Evolutionary conservation across 2,113 vertebrate species (phyloP), one percentile per base, ranked within the genome.

Genomic region (Suncus etruscus): DNA sequence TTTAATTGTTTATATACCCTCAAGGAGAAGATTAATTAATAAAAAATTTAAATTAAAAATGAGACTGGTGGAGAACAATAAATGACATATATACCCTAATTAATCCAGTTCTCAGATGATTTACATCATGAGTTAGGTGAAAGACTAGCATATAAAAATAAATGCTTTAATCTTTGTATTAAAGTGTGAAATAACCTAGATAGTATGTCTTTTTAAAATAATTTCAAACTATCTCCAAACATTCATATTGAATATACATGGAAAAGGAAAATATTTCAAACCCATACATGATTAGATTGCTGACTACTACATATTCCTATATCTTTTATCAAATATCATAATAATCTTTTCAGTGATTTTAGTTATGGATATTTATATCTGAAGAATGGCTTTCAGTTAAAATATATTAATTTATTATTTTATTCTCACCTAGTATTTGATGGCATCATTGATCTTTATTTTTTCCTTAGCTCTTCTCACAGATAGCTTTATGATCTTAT

Each of bases 401-500:
- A 92, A 5, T 31, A 24, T 95, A 70, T 73, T 72, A 66, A 74
- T 85, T 87, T 48, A 66, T 92, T 85, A 24, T 76, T 39, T 39
- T 73, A 85, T 90, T 92, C 74, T 94, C 90, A 86, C 32, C 86
- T 94, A 68, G 24, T 84, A 45, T 68, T 80, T 73, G 69, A 74
- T 83, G 29, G 27, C 80, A 72, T 81, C 76, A 65, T 82, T 73
- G 83, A 89, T 76, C 81, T 24, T 88, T 90, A 39, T 94, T 96
- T 94, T n/a, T 96, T 96, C 96, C 94, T 81, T 97, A 99, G 99
- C 98, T 95, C 95, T 99, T 97, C 97, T 99, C 93, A 97, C 98
- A 32, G 99, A 99, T 68, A 97, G 92, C 97, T 98, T 99, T 97
- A 98, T 99, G 95, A 98, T 99, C 96, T 97, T 99, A 96, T 98